phyloP scores from a whole-genome alignment of 2,113 vertebrate genomes.

The Climacteris rufus region DNA sequence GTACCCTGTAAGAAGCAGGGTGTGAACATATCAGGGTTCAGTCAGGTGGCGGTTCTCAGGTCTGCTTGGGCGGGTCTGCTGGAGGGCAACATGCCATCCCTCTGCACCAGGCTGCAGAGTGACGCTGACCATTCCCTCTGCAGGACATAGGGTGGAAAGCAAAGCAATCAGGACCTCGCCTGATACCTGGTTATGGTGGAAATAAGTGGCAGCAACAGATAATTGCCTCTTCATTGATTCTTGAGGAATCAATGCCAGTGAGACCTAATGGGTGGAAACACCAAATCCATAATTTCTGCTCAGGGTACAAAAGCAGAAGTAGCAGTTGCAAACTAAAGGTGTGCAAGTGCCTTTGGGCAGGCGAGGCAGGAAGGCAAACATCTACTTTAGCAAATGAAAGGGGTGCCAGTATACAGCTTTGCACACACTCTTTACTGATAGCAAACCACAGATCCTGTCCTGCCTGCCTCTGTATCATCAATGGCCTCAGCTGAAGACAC shows the following conservation, averaged over 20 bases:
- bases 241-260: background rate
- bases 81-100: background rate
- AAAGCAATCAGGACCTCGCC: background rate
- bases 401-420: background rate
- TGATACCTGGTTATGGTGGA: background rate
- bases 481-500: background rate
- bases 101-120: background rate
- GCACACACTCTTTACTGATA: background rate
- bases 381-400: background rate
- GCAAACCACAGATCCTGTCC: background rate
- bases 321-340: background rate
- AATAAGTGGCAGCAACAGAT: background rate
- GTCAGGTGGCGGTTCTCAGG: background rate
- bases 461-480: background rate
- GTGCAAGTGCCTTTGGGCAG: background rate
- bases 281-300: background rate
- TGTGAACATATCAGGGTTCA: background rate
- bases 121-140: fast-evolving
- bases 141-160: background rate
- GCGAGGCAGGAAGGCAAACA: background rate
- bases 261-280: background rate
- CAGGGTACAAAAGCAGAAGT: background rate
- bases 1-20: background rate
- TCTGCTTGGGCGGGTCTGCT: background rate
- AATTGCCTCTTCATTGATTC: fast-evolving